phyloP scores from a whole-genome alignment of 2,888 invertebrate species.

The Lutraria lutraria region DNA sequence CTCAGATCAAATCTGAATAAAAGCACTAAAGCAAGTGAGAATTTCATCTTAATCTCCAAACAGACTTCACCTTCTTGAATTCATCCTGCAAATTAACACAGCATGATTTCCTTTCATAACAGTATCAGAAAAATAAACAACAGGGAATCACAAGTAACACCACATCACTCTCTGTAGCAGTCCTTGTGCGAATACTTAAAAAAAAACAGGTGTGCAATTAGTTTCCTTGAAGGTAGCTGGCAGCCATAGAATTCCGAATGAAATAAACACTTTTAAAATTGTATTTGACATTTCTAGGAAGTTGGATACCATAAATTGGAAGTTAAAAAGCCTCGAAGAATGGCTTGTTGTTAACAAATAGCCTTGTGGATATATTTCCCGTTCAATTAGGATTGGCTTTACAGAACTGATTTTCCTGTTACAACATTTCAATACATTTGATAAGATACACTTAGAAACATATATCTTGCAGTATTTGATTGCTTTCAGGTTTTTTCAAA shows the following conservation, averaged over 20 bases:
- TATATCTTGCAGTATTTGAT: neutral
- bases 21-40: neutral
- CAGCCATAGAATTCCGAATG: conserved; percentile 10
- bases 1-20: neutral
- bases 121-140: neutral
- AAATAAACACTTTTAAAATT: conserved; percentile 21
- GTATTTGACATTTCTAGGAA: conserved; percentile 21
- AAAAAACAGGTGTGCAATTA: conserved; percentile 25
- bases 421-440: neutral
- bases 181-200: neutral
- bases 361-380: conserved; percentile 1
- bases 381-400: neutral
- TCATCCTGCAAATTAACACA: neutral
- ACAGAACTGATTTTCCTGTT: neutral
- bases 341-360: neutral
- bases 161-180: neutral
- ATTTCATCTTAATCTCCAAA: neutral
- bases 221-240: neutral
- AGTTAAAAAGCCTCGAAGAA: conserved; percentile 17
- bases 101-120: conserved; percentile 1
- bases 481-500: neutral
- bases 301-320: conserved; percentile 11
- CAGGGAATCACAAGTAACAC: neutral
- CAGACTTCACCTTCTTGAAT: neutral
- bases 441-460: neutral